A percentile compares a stretch with the other conserved stretches of the same genome.
These are phyloP conservation scores for Chionis minor DNA, from an alignment of 2,113 vertebrate species.

Conservation along the genomic window DNA sequence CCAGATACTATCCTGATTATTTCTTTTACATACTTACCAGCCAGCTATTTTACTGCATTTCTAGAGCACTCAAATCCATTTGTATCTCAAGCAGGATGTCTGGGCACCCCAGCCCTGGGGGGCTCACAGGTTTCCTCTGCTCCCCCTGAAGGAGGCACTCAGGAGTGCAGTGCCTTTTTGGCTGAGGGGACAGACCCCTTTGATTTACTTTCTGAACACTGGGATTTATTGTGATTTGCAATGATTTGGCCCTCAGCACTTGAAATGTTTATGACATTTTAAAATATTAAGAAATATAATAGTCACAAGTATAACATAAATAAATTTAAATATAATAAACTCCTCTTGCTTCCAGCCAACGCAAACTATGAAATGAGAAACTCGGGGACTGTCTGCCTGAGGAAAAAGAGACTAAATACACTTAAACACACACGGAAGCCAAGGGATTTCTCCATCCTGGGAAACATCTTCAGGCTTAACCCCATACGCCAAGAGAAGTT, in stretches of 20 bases:
- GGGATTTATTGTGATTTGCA: neutral
- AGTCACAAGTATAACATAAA: neutral
- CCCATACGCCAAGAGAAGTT: neutral
- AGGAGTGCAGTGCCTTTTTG: neutral
- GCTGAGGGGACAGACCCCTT: neutral
- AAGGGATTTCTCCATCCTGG: neutral
- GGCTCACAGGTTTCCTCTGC: neutral
- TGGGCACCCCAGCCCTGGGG: neutral
- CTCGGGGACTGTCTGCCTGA: neutral
- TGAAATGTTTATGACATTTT: conserved; percentile 28
- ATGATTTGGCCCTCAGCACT: neutral
- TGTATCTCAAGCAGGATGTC: neutral
- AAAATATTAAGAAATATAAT: conserved; percentile 43
- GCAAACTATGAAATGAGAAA: neutral
- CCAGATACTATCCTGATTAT: neutral
- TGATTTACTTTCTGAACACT: neutral
- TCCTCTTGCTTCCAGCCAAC: neutral
- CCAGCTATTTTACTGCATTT: neutral
- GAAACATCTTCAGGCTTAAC: neutral
- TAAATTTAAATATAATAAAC: conserved; percentile 25
- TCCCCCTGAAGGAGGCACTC: neutral
- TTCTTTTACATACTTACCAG: neutral
- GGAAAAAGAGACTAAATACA: conserved; percentile 3
- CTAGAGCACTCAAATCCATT: neutral
- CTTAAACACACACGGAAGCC: neutral